phyloP scores from a whole-genome alignment of 2,888 invertebrate species.

The Xanthorhoe spadicearia region DNA sequence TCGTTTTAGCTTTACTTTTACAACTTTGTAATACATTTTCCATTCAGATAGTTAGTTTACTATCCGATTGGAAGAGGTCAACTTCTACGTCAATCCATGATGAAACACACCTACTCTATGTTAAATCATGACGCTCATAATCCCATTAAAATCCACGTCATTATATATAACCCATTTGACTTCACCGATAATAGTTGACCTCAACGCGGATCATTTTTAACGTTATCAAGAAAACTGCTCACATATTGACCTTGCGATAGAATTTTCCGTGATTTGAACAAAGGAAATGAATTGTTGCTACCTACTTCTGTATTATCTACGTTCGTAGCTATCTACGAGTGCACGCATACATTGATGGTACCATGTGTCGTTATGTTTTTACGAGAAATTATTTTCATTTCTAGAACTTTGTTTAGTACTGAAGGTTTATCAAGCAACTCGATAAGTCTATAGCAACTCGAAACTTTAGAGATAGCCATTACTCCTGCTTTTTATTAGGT shows the following conservation, averaged over 20 bases:
- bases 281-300: conserved; percentile 30
- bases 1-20: background rate
- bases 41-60: background rate
- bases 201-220: conserved; percentile 45
- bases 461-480: no score
- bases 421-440: no score
- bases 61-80: background rate
- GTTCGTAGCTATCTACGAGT: background rate
- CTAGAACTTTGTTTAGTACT: no score
- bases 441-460: no score
- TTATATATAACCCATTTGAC: conserved; percentile 10
- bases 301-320: conserved; percentile 1
- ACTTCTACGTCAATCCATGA: conserved; percentile 17
- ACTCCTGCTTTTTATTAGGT: background rate
- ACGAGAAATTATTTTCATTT: background rate
- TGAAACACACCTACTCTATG: conserved; percentile 5
- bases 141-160: conserved; percentile 21
- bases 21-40: background rate
- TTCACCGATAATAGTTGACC: conserved; percentile 44
- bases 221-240: conserved; percentile 51
- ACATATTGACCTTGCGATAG: conserved; percentile 48
- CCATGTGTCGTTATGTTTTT: conserved; percentile 3
- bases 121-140: conserved; percentile 15
- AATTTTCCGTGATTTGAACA: conserved; percentile 53
- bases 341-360: background rate